These are phyloP conservation scores for Chelonia mydas DNA, from an alignment of 2,797 vertebrate genomes.

Conservation along the genomic window DNA sequence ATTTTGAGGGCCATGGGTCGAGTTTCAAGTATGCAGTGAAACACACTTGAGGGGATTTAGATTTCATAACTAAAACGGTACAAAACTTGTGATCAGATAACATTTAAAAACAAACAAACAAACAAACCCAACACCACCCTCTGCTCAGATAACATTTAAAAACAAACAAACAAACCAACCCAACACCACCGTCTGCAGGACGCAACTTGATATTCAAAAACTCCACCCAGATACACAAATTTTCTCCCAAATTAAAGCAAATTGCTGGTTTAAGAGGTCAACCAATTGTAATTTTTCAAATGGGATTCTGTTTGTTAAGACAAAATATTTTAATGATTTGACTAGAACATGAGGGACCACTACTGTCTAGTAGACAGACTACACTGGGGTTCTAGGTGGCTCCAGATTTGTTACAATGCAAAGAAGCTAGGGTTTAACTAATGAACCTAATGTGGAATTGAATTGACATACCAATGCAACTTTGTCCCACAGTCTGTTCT, in stretches of 20 bases:
- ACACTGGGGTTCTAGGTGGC: neutral
- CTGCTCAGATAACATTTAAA: constrained; percentile 2
- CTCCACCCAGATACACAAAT: neutral
- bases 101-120: neutral
- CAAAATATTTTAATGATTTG: neutral
- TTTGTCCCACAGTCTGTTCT: neutral
- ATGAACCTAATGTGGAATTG: neutral
- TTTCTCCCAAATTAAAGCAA: neutral
- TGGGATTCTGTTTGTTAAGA: neutral
- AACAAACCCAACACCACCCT: neutral
- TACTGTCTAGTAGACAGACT: neutral
- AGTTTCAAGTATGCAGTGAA: constrained; percentile 5
- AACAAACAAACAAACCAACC: neutral
- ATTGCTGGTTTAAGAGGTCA: neutral
- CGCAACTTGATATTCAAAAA: constrained; percentile 28
- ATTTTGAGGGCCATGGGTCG: neutral
- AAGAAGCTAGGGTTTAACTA: neutral
- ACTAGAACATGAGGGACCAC: neutral
- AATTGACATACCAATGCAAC: neutral
- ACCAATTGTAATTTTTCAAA: neutral
- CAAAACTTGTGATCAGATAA: neutral
- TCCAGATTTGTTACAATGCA: neutral
- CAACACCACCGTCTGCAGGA: neutral
- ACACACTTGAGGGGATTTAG: neutral
- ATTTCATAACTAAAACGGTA: neutral